Conservation (phyloP, 2,888 invertebrate species). For the Mactromeris polynyma region DNA sequence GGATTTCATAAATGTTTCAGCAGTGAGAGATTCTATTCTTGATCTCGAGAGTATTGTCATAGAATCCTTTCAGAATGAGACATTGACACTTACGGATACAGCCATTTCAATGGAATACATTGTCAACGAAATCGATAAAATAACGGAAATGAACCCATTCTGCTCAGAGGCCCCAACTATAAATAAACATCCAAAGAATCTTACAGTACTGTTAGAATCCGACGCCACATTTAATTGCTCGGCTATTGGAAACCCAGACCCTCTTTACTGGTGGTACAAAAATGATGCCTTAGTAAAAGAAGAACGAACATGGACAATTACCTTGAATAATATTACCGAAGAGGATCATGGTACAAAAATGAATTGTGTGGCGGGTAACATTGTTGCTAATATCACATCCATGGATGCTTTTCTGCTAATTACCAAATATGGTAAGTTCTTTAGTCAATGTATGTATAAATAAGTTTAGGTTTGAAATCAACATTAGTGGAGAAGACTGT, state of each 20-base stretch:
- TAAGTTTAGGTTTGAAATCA: background rate
- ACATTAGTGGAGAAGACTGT: background rate
- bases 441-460: background rate
- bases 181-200: background rate
- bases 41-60: conserved; percentile 42
- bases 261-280: conserved; percentile 19
- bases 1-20: conserved; percentile 25
- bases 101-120: conserved; percentile 7
- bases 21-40: conserved; percentile 28
- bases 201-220: conserved; percentile 14
- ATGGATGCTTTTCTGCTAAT: background rate
- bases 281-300: background rate
- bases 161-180: conserved; percentile 49
- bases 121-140: background rate
- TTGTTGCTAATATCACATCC: conserved; percentile 22
- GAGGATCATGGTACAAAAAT: background rate
- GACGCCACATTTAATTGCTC: conserved; percentile 32
- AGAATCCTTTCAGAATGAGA: conserved; percentile 29
- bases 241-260: conserved; percentile 23
- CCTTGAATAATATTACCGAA: background rate
- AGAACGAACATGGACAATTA: background rate
- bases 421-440: background rate
- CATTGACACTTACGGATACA: conserved; percentile 15
- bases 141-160: conserved; percentile 45
- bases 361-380: conserved; percentile 15